Conservation (phyloP, 2,888 invertebrate species). For the Lasioglossum calceatum region DNA sequence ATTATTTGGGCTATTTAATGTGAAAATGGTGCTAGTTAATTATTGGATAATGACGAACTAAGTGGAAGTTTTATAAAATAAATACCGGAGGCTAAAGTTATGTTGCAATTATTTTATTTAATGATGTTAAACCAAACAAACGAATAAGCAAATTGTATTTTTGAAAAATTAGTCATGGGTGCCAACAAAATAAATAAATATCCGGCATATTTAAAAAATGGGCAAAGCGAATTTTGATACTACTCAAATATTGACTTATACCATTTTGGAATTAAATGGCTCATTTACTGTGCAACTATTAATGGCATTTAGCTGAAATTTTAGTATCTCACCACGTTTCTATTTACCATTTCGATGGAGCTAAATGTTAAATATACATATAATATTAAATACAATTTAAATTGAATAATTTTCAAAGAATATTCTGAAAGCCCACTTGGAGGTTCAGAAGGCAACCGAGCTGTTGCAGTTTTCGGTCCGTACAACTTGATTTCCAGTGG, state of each 20-base stretch:
- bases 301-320: not conserved
- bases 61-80: not conserved
- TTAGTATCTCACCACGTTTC: not conserved
- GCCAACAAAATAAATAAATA: not conserved
- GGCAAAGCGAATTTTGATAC: not conserved
- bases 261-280: not conserved
- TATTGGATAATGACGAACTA: not conserved
- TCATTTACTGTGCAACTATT: not conserved
- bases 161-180: not conserved
- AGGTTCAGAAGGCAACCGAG: not conserved
- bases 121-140: no score
- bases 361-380: not conserved
- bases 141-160: no score
- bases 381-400: not conserved
- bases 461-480: not conserved
- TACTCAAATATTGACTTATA: not conserved
- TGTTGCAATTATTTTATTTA: no score
- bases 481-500: not conserved
- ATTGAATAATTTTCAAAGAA: not conserved
- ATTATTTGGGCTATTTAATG: not conserved
- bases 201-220: not conserved
- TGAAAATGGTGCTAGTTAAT: not conserved
- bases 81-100: not conserved
- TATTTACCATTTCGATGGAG: not conserved
- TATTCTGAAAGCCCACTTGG: not conserved